Percentiles rank a stretch among this genome's conserved stretches.
These are phyloP conservation scores for Cololabis saira DNA, from an alignment of 2,113 vertebrate genomes.

Conservation along the genomic window DNA sequence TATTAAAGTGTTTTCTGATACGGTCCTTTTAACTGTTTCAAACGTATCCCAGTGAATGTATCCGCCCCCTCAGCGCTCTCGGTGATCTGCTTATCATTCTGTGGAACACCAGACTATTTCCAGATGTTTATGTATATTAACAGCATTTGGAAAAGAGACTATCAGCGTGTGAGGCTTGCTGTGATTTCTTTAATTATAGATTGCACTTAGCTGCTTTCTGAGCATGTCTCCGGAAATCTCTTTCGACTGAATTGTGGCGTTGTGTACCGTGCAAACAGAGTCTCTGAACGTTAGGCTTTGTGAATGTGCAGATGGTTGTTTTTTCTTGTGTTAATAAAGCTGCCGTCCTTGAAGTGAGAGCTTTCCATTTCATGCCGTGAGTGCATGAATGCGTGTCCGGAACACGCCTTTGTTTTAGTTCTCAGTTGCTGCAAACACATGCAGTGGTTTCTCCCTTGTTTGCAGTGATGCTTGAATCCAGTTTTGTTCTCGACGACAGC, in stretches of 20 bases:
- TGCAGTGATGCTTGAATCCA: neutral
- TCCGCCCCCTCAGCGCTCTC: neutral
- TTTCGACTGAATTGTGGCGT: slow-evolving; percentile 18
- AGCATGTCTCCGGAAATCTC: slow-evolving; percentile 48
- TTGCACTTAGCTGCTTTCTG: slow-evolving; percentile 27
- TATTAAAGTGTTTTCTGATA: slow-evolving; percentile 55
- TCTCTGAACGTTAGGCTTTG: slow-evolving; percentile 44
- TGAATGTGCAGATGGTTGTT: slow-evolving; percentile 21
- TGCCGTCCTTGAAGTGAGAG: slow-evolving; percentile 53
- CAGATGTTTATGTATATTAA: slow-evolving; percentile 39
- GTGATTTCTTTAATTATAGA: slow-evolving; percentile 42
- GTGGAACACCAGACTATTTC: slow-evolving; percentile 9
- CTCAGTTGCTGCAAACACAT: neutral
- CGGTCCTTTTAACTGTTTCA: slow-evolving; percentile 42
- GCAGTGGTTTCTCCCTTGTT: neutral
- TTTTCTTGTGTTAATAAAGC: slow-evolving; percentile 43
- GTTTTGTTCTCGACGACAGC: slow-evolving; percentile 2
- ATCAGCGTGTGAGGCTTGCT: slow-evolving; percentile 33
- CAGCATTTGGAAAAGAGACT: slow-evolving; percentile 33
- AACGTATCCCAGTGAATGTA: slow-evolving; percentile 54
- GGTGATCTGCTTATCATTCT: slow-evolving; percentile 30
- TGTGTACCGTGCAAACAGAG: slow-evolving; percentile 24
- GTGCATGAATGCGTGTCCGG: slow-evolving; percentile 41
- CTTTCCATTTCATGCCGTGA: slow-evolving; percentile 22
- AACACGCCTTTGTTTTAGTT: slow-evolving; percentile 19